Base-by-base conservation (phyloP, 64 coral and sea anemone species). In the Montipora capricornis region DNA sequence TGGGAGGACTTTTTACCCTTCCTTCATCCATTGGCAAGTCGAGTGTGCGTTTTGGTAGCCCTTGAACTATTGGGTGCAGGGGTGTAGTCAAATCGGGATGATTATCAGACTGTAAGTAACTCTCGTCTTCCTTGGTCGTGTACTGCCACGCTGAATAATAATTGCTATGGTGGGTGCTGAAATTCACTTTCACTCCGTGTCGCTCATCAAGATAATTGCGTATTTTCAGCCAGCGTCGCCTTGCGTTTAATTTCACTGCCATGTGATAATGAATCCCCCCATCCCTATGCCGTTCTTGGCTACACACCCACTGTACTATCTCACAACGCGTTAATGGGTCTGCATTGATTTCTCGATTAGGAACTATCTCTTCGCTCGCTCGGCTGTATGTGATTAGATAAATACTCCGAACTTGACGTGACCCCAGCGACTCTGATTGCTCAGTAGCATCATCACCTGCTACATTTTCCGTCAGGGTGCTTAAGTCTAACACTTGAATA, bases 61-160 rank as follows among this genome's bases (percentile, higher is more conserved):
- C 64, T 66, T 66, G 61, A 16, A 6, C 44, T 47, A 45, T 11
- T 49, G 3, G 20, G 24, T 86, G 3, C 20, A 1, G 13, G 22
- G 12, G 57, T 12, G 55, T 88, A 11, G 74, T 49, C 8, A 93
- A 70, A 37, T 93, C 76, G 68, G 92, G 84, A 55, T 93, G 84
- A 47, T 51, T 73, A 24, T 52, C 50, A 26, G 92, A 94, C 15
- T 75, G 24, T 0, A 26, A 26, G 68, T 10, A 89, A 47, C 44
- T 4, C 19, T 4, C 46, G 68, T 93, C 91, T 68, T 93, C 82
- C 59, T 87, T 93, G 49, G 82, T 87, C 1, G 59, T 79, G 20
- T 93, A 93, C 50, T 76, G 9, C n/a, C 68, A 94, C 7, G 92
- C 77, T 49, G 92, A 79, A 49, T 68, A 87, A 47, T 93, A 93